Evolutionary conservation across 2,888 invertebrate genomes (phyloP).

Genomic region (Bembecia ichneumoniformis): DNA sequence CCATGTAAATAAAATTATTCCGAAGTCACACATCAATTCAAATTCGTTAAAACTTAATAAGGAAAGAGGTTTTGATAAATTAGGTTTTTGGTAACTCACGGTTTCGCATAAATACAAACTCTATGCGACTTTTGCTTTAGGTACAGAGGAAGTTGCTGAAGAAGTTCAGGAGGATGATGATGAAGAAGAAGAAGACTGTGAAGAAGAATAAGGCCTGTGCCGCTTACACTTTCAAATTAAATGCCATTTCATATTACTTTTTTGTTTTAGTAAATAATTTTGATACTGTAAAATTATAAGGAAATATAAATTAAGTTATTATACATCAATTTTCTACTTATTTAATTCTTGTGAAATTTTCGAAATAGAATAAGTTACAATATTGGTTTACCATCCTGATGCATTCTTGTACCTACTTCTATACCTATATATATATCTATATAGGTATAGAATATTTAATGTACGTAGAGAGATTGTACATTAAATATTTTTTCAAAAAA

Average conservation of each 20-base stretch:
- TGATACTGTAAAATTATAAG: neutral
- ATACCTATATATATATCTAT: no score
- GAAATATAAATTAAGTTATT: no score
- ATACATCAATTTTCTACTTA: no score
- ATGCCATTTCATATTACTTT: conserved; percentile 14
- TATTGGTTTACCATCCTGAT: no score
- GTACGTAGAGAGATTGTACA: no score
- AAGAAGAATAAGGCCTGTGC: conserved; percentile 22
- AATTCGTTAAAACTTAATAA: conserved; percentile 20
- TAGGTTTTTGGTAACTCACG: neutral
- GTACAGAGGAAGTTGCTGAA: conserved; percentile 30
- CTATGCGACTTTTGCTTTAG: neutral
- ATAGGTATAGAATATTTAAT: no score
- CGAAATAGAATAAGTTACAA: no score
- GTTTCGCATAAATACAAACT: neutral
- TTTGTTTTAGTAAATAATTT: conserved; percentile 10
- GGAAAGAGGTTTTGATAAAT: neutral
- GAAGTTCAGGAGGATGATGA: conserved; percentile 11
- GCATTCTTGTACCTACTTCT: no score
- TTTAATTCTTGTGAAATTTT: no score
- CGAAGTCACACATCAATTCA: conserved; percentile 24
- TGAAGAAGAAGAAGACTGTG: conserved; percentile 17
- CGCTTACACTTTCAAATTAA: conserved; percentile 6
- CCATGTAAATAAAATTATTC: conserved; percentile 18
- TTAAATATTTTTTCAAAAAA: no score